A percentile compares a stretch with the other conserved stretches of the same genome.
Conservation (phyloP, 35 echinoderm and acorn worm genomes). For the Hemicentrotus pulcherrimus region DNA sequence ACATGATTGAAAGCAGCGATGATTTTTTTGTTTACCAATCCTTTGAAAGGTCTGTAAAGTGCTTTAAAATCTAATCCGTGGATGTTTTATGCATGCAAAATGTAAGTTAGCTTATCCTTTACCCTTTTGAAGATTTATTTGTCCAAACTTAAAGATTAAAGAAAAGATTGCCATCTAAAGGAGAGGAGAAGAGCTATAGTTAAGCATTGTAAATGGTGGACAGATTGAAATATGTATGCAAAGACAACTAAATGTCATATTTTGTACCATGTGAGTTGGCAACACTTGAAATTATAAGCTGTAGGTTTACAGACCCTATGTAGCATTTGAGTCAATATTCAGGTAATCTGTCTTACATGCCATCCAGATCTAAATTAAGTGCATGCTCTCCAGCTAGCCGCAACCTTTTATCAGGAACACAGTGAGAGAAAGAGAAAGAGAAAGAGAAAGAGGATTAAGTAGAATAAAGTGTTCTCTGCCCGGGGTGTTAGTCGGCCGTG, state of each 20-base stretch:
- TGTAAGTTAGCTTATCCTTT: too few relatives aligned
- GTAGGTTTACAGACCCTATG: background rate
- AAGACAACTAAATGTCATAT: background rate
- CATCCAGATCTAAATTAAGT: background rate
- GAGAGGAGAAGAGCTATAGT: background rate
- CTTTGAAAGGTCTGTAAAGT: too few relatives aligned
- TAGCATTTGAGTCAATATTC: background rate
- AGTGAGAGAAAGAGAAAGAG: background rate
- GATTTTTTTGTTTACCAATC: too few relatives aligned
- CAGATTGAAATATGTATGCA: background rate
- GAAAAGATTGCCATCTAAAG: background rate
- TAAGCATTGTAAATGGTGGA: too few relatives aligned
- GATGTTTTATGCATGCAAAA: too few relatives aligned
- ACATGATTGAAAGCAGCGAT: too few relatives aligned
- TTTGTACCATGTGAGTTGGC: background rate
- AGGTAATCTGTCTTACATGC: background rate
- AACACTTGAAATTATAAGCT: background rate
- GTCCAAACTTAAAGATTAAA: too few relatives aligned
- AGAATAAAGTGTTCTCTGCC: background rate
- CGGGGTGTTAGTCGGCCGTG: background rate
- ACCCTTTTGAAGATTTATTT: too few relatives aligned
- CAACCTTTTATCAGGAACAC: background rate
- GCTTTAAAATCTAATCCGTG: too few relatives aligned
- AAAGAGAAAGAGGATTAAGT: constrained; percentile 4
- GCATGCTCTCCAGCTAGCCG: background rate